Evolutionary conservation across 1,140 invertebrate species (phyloP).

Genomic region (Penaeus vannamei): DNA sequence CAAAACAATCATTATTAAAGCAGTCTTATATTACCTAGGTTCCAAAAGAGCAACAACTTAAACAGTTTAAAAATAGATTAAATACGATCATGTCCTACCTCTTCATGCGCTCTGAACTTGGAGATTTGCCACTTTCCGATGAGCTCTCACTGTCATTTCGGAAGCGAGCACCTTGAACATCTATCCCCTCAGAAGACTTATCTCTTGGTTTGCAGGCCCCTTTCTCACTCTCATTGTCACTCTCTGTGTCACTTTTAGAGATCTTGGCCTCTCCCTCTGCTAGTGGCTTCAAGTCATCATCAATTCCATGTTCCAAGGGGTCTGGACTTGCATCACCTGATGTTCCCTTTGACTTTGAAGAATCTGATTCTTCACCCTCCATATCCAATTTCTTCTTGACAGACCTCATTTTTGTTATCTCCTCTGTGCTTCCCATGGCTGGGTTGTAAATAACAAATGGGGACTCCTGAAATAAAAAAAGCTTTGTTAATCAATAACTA

Average conservation of each 20-base stretch:
- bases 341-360: slow-evolving; percentile 34
- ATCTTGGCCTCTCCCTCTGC: slow-evolving; percentile 34
- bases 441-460: neutral
- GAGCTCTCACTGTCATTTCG: slow-evolving; percentile 48
- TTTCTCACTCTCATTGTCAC: slow-evolving; percentile 28
- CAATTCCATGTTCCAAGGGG: slow-evolving; percentile 53
- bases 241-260: slow-evolving; percentile 42
- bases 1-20: too few species aligned
- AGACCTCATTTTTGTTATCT: slow-evolving; percentile 44
- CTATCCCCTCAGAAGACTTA: slow-evolving; percentile 11
- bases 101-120: slow-evolving; percentile 48
- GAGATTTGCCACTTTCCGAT: slow-evolving; percentile 41
- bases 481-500: neutral
- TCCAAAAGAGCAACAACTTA: too few species aligned
- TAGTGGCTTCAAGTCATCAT: slow-evolving; percentile 52
- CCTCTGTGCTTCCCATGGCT: slow-evolving; percentile 55
- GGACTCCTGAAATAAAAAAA: neutral
- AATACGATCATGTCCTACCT: slow-evolving; percentile 13
- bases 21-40: too few species aligned
- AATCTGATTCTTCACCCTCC: slow-evolving; percentile 37
- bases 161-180: slow-evolving; percentile 46
- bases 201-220: slow-evolving; percentile 46
- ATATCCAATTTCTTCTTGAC: slow-evolving; percentile 52
- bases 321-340: slow-evolving; percentile 50
- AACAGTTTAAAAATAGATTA: too few species aligned